A percentile compares a stretch with the other conserved stretches of the same genome.
Evolutionary conservation across 1,140 invertebrate genomes (phyloP).

Genomic region (Riptortus pedestris): DNA sequence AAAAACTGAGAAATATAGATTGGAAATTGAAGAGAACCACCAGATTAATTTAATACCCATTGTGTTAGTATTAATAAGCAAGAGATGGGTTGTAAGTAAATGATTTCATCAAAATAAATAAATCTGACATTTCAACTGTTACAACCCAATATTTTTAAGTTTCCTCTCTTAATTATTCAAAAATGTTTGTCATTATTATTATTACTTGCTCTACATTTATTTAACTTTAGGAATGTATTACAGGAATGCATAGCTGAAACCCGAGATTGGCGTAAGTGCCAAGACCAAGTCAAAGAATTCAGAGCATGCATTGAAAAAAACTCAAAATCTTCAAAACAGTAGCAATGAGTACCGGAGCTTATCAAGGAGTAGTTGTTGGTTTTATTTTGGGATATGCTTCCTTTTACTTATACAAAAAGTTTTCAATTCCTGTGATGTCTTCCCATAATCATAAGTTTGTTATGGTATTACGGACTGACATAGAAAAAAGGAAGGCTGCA

Average conservation of each 20-base stretch:
- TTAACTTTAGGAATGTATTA: too few species aligned
- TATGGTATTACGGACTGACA: constrained; percentile 78
- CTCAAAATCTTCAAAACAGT: neutral
- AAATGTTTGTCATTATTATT: too few species aligned
- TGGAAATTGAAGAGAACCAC: too few species aligned
- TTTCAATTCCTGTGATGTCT: neutral
- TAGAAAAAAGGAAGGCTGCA: constrained; percentile 89
- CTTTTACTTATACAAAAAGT: neutral
- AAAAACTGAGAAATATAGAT: too few species aligned
- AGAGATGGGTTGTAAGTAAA: too few species aligned
- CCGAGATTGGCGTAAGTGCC: constrained; percentile 84
- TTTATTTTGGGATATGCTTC: neutral
- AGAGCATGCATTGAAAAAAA: constrained; percentile 55
- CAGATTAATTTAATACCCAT: too few species aligned
- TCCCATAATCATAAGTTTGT: constrained; percentile 55
- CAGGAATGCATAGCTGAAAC: constrained; percentile 80
- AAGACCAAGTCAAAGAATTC: constrained; percentile 67
- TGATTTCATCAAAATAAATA: too few species aligned
- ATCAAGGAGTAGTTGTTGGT: neutral
- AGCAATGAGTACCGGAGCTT: neutral
- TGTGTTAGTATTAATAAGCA: too few species aligned
- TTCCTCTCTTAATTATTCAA: too few species aligned
- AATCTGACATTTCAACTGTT: too few species aligned
- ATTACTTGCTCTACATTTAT: too few species aligned
- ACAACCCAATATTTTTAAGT: too few species aligned